Base-by-base conservation (phyloP, 2,888 invertebrate species). In the Andrena chrysosceles region DNA sequence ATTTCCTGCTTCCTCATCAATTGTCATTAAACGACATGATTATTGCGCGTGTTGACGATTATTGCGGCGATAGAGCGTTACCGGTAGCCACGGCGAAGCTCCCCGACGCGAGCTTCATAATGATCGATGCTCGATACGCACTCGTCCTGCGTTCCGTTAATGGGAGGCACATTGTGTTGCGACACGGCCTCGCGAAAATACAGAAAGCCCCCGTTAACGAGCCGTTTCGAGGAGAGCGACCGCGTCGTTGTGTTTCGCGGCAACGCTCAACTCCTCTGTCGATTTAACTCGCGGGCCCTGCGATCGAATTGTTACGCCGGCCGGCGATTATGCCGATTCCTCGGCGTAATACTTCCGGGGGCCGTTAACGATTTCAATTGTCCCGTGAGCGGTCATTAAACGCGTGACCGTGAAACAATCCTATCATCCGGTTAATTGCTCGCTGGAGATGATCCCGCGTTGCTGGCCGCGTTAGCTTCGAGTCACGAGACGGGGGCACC, bases 1-100 rank as follows among this genome's bases (percentile, higher is more conserved):
- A 90, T 91, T 93, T 92, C 91, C 92, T 89, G 88, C 77, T 85
- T 56, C 83, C 89, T 90, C 93, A 92, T 93, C 92, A 92, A 93
- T 93, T 92, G 92, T 92, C 93, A 93, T 93, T 93, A 93, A 91
- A 90, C 91, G 89, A 85, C 91, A 92, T 91, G 92, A 93, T 93
- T 93, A 93, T 93, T 92, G 91, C 86, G 84, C 87, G 78, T 87
- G 88, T 85, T 88, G 90, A 90, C 89, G 91, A 92, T 92, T 91
- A 92, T 91, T 92, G 89, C 89, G 86, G 80, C 88, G 85, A 90
- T 90, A 87, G 89, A 88, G 90, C 92, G 91, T 92, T 92, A 91
- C 86, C 85, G 89, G 87, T 87, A 91, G 89, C 89, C 84, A 87
- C 90, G 67, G 56, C 74, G 77, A 82, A 73, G 64, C 79, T 68